Evolutionary conservation across 1,140 invertebrate genomes (phyloP).

Genomic region (Caerostris extrusa): DNA sequence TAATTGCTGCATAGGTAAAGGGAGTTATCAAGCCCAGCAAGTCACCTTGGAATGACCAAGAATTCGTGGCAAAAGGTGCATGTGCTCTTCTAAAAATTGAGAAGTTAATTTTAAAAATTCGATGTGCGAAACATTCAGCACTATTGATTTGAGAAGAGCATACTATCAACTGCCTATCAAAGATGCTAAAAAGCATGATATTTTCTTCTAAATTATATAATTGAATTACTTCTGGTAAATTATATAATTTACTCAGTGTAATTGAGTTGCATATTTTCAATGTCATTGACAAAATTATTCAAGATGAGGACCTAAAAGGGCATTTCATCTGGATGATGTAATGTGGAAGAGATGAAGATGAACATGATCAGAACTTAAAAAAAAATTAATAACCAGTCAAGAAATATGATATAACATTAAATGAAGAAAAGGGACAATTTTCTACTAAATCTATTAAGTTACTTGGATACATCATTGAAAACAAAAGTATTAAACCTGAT

Average conservation of each 20-base stretch:
- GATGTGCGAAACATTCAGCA: slow-evolving; percentile 78
- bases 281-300: slow-evolving; percentile 81
- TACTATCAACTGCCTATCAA: slow-evolving; percentile 80
- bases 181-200: slow-evolving; percentile 64
- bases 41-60: slow-evolving; percentile 73
- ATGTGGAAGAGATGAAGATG: slow-evolving; percentile 56
- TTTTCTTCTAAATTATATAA: slow-evolving; percentile 80
- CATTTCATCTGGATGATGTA: slow-evolving; percentile 38
- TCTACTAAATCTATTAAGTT: slow-evolving; percentile 58
- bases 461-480: slow-evolving; percentile 54
- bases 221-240: no score
- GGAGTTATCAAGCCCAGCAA: slow-evolving; percentile 71
- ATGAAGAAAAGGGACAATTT: slow-evolving; percentile 30
- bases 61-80: slow-evolving; percentile 43
- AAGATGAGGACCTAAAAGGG: slow-evolving; percentile 62
- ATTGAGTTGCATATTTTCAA: slow-evolving; percentile 80
- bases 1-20: neutral
- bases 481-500: slow-evolving; percentile 65
- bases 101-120: slow-evolving; percentile 49
- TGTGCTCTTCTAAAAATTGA: slow-evolving; percentile 37
- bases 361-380: slow-evolving; percentile 65
- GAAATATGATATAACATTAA: slow-evolving; percentile 51
- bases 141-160: slow-evolving; percentile 80
- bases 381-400: neutral
- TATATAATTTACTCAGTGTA: slow-evolving; percentile 80